Percentiles rank a stretch among this genome's conserved stretches.
These are phyloP conservation scores for Bombyx mandarina DNA, from an alignment of 1,140 invertebrate genomes.

Conservation along the genomic window DNA sequence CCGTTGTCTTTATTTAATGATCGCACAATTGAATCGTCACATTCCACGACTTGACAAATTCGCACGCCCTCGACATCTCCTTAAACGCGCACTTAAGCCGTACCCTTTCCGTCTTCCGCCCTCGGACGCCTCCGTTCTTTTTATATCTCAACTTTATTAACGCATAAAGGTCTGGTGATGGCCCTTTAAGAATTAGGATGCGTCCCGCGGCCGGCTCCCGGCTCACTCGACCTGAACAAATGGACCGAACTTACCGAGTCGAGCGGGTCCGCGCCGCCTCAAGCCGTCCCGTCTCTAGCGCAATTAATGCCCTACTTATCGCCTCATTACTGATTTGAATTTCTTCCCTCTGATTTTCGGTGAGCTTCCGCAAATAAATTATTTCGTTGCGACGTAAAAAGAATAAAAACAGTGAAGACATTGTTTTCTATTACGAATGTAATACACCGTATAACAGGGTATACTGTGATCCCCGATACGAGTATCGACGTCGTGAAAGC, in stretches of 20 bases:
- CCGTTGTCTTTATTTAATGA: conserved; percentile 64
- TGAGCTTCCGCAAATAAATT: background rate
- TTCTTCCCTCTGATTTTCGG: conserved; percentile 8
- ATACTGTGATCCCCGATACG: conserved; percentile 40
- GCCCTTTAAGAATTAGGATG: conserved; percentile 68
- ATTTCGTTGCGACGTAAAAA: background rate
- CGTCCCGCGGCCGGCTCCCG: conserved; percentile 45
- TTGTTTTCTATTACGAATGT: conserved; percentile 57
- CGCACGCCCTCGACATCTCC: conserved; percentile 63
- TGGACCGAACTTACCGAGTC: conserved; percentile 40
- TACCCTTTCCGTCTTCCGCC: conserved; percentile 59
- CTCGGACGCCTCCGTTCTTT: conserved; percentile 65
- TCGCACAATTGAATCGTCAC: conserved; percentile 47
- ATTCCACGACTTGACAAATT: conserved; percentile 59
- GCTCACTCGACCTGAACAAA: conserved; percentile 53
- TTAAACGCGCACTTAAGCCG: conserved; percentile 64
- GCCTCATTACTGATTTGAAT: conserved; percentile 47
- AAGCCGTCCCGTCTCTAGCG: conserved; percentile 32
- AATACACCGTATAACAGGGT: conserved; percentile 46
- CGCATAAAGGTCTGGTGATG: conserved; percentile 68
- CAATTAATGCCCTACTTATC: conserved; percentile 51
- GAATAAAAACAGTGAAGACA: background rate
- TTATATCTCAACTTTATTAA: conserved; percentile 71
- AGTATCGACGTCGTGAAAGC: conserved; percentile 52
- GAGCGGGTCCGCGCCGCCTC: conserved; percentile 10